Percentiles rank a stretch among this genome's conserved stretches.
Evolutionary conservation across 2,113 vertebrate genomes (phyloP).

Genomic region (Brienomyrus longianalis): DNA sequence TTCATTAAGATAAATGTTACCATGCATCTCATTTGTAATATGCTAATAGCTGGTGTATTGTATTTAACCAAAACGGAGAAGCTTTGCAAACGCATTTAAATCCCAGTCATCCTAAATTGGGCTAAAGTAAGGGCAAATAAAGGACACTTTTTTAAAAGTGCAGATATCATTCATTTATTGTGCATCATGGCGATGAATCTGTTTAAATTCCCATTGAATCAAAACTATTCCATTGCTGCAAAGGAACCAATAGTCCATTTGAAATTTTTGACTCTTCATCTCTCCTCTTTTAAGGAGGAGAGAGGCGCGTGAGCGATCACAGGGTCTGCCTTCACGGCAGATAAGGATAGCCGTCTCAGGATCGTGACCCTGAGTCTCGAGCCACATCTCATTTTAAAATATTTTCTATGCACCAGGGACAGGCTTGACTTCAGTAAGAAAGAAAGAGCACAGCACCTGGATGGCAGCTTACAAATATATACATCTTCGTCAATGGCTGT

Average conservation of each 20-base stretch:
- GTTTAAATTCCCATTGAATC: background rate
- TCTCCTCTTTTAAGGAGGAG: background rate
- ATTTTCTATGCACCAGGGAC: background rate
- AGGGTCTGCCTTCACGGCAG: background rate
- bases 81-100: background rate
- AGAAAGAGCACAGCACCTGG: background rate
- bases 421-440: slow-evolving; percentile 7
- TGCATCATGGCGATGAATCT: background rate
- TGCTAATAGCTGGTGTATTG: background rate
- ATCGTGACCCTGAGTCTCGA: background rate
- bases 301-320: background rate
- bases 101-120: background rate
- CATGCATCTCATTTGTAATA: background rate
- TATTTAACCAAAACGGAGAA: background rate
- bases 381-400: background rate
- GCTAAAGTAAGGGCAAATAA: background rate
- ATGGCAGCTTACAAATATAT: background rate
- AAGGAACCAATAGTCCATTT: background rate
- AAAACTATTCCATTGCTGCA: background rate
- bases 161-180: background rate
- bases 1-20: background rate
- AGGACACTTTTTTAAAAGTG: background rate
- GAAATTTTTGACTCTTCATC: background rate
- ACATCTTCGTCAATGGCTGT: background rate
- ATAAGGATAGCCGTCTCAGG: background rate